These are phyloP conservation scores for Solenopsis invicta DNA, from an alignment of 1,140 invertebrate genomes.

Conservation along the genomic window DNA sequence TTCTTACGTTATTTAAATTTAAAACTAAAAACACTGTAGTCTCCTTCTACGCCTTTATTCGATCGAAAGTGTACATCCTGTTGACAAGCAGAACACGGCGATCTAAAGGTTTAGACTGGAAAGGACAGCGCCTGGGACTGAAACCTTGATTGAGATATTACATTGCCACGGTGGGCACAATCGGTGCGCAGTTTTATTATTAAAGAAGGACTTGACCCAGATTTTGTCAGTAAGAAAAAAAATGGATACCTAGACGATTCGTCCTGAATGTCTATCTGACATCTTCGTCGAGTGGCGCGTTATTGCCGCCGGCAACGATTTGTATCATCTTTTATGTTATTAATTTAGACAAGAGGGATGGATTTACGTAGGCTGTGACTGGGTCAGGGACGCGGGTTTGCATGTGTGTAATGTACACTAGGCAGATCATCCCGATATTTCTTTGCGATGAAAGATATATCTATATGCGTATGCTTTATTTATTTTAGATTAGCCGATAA, in stretches of 20 bases:
- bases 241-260: slow-evolving; percentile 48
- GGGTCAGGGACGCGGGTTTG: slow-evolving; percentile 71
- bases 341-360: slow-evolving; percentile 71
- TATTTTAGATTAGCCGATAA: not conserved
- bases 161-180: slow-evolving; percentile 66
- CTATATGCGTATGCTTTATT: not conserved
- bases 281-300: slow-evolving; percentile 30
- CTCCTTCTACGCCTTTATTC: not conserved
- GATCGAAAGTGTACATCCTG: slow-evolving; percentile 51
- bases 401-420: not conserved
- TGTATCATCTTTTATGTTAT: slow-evolving; percentile 73
- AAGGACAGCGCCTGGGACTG: slow-evolving; percentile 65
- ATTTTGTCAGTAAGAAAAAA: slow-evolving; percentile 62
- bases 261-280: slow-evolving; percentile 68
- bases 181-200: slow-evolving; percentile 68
- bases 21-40: too few relatives aligned
- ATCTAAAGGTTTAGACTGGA: slow-evolving; percentile 66
- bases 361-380: slow-evolving; percentile 67
- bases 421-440: slow-evolving; percentile 7
- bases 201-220: slow-evolving; percentile 74
- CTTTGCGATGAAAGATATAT: not conserved
- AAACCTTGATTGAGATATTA: slow-evolving; percentile 77
- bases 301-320: slow-evolving; percentile 54
- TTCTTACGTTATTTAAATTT: not conserved
- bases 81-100: slow-evolving; percentile 47